Percentiles rank a stretch among this genome's conserved stretches.
These are phyloP conservation scores for Delichon dasypus DNA, from an alignment of 2,797 vertebrate species.

Conservation along the genomic window DNA sequence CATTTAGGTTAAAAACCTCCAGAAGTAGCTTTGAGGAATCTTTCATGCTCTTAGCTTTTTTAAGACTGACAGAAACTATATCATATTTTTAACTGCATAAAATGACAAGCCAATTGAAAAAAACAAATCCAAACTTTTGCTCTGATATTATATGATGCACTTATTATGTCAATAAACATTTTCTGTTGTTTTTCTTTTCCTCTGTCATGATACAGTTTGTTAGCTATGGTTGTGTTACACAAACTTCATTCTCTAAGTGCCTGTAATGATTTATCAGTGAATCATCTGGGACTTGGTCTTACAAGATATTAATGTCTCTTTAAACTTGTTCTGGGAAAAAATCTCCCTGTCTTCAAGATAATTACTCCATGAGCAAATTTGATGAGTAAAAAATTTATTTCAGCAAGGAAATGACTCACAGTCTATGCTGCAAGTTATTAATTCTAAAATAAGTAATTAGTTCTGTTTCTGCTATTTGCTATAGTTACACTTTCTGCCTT, in stretches of 20 bases:
- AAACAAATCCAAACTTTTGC: neutral
- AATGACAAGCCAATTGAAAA: neutral
- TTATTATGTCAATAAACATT: constrained; percentile 27
- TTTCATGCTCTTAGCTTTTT: neutral
- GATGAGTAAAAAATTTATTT: constrained; percentile 16
- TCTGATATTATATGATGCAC: neutral
- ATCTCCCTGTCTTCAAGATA: neutral
- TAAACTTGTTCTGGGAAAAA: neutral
- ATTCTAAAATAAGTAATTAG: constrained; percentile 33
- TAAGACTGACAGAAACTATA: neutral
- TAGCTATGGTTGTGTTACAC: neutral
- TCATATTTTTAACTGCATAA: neutral
- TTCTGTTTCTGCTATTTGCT: constrained; percentile 24
- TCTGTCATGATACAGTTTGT: neutral
- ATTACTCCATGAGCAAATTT: constrained; percentile 9
- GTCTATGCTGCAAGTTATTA: constrained; percentile 1
- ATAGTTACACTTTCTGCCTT: neutral
- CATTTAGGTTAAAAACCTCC: neutral
- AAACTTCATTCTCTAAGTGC: neutral
- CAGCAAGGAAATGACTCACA: constrained; percentile 43
- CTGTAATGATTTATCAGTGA: neutral
- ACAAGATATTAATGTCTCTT: neutral
- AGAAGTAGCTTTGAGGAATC: neutral
- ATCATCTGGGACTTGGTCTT: neutral
- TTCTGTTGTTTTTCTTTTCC: constrained; percentile 5